phyloP scores from a whole-genome alignment of 35 echinoderm and acorn worm species.

The Acanthaster planci region DNA sequence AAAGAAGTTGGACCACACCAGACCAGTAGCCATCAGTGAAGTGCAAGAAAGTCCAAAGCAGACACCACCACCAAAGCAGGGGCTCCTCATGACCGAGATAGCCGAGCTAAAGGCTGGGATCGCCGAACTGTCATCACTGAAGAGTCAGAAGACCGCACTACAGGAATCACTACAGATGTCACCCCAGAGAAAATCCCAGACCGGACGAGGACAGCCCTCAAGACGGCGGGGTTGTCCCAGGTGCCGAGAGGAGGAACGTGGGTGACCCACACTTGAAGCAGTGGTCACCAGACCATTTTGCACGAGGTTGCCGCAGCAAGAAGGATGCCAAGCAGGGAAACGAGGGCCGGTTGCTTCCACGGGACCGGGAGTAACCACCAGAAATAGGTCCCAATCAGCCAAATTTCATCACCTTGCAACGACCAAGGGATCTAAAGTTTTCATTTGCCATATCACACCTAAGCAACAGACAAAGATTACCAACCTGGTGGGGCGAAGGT shows the following conservation, averaged over 20 bases:
- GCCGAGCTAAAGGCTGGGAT: neutral
- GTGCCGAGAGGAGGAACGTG: slow-evolving; percentile 6
- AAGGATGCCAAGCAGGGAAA: slow-evolving; percentile 34
- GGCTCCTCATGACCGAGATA: neutral
- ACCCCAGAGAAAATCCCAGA: neutral
- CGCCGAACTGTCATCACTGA: neutral
- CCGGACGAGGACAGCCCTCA: neutral
- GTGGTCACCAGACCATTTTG: slow-evolving; percentile 64
- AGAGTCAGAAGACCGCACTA: neutral
- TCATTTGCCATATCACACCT: neutral
- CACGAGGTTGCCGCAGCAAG: slow-evolving; percentile 37
- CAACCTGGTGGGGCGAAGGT: slow-evolving; percentile 52
- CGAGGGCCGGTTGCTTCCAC: slow-evolving; percentile 26
- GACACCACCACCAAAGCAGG: neutral
- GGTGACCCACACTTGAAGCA: slow-evolving; percentile 54
- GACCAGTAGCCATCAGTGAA: neutral
- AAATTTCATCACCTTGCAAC: neutral
- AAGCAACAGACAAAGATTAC: neutral
- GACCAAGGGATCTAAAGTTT: neutral
- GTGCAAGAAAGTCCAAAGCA: neutral
- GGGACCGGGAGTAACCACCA: slow-evolving; percentile 36
- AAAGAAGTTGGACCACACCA: neutral
- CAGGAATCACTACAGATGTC: neutral
- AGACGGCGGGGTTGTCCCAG: slow-evolving; percentile 30
- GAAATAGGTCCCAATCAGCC: neutral